These are phyloP conservation scores for Euzetes globulus DNA, from an alignment of 2,888 invertebrate species.

Conservation along the genomic window DNA sequence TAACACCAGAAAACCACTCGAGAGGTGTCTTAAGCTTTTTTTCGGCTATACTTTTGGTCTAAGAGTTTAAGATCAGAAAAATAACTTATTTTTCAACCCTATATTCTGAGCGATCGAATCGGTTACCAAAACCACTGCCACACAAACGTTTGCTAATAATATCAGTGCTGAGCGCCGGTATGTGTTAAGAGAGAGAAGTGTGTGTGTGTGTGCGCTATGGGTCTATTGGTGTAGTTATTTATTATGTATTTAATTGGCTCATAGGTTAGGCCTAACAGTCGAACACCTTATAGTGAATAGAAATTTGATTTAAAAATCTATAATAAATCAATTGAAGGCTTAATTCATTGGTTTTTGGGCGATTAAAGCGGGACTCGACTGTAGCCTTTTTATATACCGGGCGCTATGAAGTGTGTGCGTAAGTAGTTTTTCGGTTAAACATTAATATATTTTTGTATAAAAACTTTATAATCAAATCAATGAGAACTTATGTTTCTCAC, in stretches of 20 bases:
- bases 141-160: not conserved
- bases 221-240: conserved; percentile 1
- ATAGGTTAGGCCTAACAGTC: not conserved
- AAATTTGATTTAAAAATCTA: not conserved
- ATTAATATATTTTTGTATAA: not conserved
- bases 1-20: not conserved
- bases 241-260: conserved; percentile 8
- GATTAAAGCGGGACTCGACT: not conserved
- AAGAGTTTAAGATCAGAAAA: not conserved
- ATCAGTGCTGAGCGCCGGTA: not conserved
- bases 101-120: conserved; percentile 6
- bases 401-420: conserved; percentile 20
- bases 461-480: conserved; percentile 1
- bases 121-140: conserved; percentile 7
- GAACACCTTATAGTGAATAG: not conserved
- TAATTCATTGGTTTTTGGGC: no score
- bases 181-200: not conserved
- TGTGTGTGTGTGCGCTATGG: not conserved
- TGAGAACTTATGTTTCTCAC: not conserved
- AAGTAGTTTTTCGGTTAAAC: not conserved
- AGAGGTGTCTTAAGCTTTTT: conserved; percentile 14
- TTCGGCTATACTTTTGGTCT: not conserved
- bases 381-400: not conserved
- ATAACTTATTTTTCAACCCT: conserved; percentile 4
- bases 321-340: no score